Base-by-base conservation (phyloP, 1,140 invertebrate species). In the Drosophila erecta region DNA sequence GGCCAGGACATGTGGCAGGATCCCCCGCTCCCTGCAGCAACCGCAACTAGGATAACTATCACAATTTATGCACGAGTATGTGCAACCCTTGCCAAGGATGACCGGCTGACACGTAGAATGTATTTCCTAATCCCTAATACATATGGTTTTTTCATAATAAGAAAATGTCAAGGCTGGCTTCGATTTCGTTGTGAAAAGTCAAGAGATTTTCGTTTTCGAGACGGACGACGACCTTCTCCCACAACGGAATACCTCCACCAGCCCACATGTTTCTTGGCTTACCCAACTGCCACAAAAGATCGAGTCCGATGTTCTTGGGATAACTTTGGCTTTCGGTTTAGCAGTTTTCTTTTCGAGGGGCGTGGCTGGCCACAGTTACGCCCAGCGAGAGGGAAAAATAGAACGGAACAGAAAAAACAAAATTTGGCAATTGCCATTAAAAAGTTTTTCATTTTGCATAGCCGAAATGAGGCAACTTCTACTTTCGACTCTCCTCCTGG, bases 371-470 rank as follows among this genome's bases (percentile, higher is more conserved):
- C 22, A 35, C 2, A 46, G 61, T 40, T 55, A 55, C 65, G 33
- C 65, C 65, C 65, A 20, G 14, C 1, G 4, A 46, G 40, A 20
- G 33, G 22, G 27, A 49, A 58, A 33, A 56, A 56, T 15, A 27
- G 17, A n/a, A 7, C 12, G 12, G 8, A n/a, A 2, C 8, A 30
- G 8, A 1, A 0, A 46, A 37, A 58, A 47, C 38, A 20, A 17
- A 41, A 41, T 15, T 49, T 60, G 30, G 30, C 49, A 67, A 64
- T 85, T 85, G 69, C 67, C 69, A 85, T 81, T 81, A 73, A 70
- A 85, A 86, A 85, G 60, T 66, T 86, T 77, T 85, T 66, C 70
- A 61, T 66, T 61, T 59, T 55, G 50, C 60, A 66, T 30, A 70
- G 47, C 43, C 69, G 54, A 67, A 74, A 55, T 66, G 30, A 65